Evolutionary conservation across 2,113 vertebrate genomes (phyloP).

Genomic region (Solenodon paradoxus): DNA sequence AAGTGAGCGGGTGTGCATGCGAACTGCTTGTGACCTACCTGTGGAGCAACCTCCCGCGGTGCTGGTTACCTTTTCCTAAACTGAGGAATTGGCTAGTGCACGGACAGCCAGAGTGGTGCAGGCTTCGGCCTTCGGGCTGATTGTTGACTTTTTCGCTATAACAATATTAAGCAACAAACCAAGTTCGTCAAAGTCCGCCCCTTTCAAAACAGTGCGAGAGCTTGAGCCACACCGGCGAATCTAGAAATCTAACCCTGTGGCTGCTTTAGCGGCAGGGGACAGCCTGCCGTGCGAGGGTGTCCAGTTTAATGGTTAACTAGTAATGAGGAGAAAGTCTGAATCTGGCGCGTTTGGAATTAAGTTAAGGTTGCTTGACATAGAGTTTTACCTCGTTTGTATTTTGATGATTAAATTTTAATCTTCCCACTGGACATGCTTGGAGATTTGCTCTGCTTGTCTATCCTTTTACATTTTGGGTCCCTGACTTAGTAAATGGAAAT

Average conservation of each 20-base stretch:
- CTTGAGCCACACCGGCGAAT: background rate
- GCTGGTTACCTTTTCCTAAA: background rate
- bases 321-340: background rate
- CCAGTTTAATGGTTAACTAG: constrained; percentile 66
- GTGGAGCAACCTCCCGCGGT: constrained; percentile 31
- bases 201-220: background rate
- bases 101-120: background rate
- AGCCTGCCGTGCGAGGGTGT: background rate
- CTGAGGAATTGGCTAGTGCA: background rate
- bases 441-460: background rate
- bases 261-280: background rate
- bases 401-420: background rate
- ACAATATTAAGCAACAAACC: background rate
- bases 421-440: background rate
- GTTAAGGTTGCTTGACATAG: background rate
- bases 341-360: background rate
- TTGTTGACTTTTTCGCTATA: background rate
- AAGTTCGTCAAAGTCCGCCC: background rate
- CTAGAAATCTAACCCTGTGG: background rate
- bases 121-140: background rate
- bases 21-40: constrained; percentile 26
- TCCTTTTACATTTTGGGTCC: background rate
- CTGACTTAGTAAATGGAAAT: background rate
- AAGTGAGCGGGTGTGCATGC: background rate
- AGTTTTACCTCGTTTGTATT: background rate